These are phyloP conservation scores for Blomia tropicalis DNA, from an alignment of 2,888 invertebrate genomes.

Conservation along the genomic window DNA sequence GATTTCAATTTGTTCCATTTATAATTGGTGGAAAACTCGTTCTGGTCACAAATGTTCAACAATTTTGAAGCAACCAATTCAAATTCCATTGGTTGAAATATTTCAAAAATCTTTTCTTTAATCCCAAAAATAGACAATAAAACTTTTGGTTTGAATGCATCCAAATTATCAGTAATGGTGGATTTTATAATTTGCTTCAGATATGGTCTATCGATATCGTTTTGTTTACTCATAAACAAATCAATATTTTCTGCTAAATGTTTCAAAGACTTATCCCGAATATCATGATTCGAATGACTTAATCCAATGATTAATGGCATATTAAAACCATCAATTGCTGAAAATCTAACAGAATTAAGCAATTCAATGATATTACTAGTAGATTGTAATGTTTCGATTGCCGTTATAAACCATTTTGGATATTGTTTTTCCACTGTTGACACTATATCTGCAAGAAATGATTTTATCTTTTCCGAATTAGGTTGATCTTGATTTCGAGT, in stretches of 20 bases:
- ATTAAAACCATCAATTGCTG: background rate
- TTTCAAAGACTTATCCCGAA: background rate
- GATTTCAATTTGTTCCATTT: background rate
- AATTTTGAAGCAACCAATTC: background rate
- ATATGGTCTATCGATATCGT: background rate
- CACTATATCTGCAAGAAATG: background rate
- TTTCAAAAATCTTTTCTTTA: slow-evolving; percentile 13
- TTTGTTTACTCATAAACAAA: background rate
- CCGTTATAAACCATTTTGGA: slow-evolving; percentile 11
- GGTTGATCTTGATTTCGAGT: background rate
- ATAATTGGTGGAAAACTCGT: background rate
- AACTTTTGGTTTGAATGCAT: background rate
- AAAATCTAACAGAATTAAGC: slow-evolving; percentile 5
- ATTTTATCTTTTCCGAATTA: background rate
- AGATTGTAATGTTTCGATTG: background rate
- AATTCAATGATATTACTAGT: background rate
- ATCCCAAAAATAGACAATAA: background rate
- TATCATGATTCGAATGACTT: background rate
- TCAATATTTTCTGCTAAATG: slow-evolving; percentile 17
- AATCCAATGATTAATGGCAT: slow-evolving; percentile 15
- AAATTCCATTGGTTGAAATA: background rate
- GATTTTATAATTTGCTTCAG: background rate
- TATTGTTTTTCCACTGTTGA: slow-evolving; percentile 10
- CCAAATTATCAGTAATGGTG: background rate
- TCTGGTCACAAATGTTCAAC: background rate